phyloP scores from a whole-genome alignment of 2,113 vertebrate species.

The Semnornis frantzii region DNA sequence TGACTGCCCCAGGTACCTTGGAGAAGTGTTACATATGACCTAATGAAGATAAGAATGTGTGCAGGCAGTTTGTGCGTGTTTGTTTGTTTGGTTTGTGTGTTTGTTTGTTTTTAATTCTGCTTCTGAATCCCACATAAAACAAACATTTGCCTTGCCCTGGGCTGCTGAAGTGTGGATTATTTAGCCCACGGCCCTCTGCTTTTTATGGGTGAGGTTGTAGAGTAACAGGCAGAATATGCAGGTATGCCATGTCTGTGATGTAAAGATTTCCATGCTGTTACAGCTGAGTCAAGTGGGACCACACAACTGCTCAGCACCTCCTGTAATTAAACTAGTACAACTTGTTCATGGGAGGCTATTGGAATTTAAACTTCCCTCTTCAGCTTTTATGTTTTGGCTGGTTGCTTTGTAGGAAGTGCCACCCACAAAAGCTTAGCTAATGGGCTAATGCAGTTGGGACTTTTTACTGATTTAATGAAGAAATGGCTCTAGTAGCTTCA shows the following conservation, averaged over 20 bases:
- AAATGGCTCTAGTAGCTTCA: neutral
- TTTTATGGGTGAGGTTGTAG: neutral
- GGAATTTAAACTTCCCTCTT: neutral
- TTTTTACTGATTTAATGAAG: neutral
- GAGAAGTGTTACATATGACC: neutral
- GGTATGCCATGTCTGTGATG: fast-evolving
- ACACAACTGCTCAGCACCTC: neutral
- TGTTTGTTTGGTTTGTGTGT: neutral
- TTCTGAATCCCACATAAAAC: neutral
- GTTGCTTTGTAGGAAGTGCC: neutral
- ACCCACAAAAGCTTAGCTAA: neutral
- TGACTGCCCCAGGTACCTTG: neutral
- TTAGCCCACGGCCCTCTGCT: neutral
- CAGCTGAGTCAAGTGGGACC: neutral
- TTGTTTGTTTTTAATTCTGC: neutral
- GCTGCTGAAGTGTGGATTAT: neutral
- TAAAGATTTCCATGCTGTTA: neutral
- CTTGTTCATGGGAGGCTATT: neutral
- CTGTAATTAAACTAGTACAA: neutral
- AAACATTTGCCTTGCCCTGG: neutral
- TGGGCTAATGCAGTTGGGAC: neutral
- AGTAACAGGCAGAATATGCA: neutral
- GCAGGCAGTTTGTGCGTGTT: neutral
- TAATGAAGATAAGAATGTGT: neutral
- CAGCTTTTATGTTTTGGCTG: neutral